phyloP scores from a whole-genome alignment of 2,888 invertebrate species.

The Rutpela maculata region DNA sequence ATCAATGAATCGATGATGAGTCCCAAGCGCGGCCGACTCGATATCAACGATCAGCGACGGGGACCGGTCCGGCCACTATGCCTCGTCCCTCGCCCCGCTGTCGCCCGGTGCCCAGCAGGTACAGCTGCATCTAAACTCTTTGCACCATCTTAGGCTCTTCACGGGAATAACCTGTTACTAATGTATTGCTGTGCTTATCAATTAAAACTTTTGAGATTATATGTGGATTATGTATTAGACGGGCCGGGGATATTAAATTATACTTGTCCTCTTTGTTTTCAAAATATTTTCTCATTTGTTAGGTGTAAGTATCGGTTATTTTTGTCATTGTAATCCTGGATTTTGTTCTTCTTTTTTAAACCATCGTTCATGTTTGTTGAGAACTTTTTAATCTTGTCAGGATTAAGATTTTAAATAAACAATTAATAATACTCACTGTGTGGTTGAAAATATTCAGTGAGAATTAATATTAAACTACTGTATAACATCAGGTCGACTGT shows the following conservation, averaged over 20 bases:
- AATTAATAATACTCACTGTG: constrained; percentile 16
- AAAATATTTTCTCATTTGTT: constrained; percentile 25
- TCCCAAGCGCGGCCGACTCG: constrained; percentile 67
- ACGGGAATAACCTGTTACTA: constrained; percentile 17
- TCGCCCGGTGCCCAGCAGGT: constrained; percentile 56
- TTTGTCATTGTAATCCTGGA: constrained; percentile 32
- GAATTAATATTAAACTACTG: background rate
- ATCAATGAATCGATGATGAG: constrained; percentile 73
- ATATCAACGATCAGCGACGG: constrained; percentile 68
- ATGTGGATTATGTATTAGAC: constrained; percentile 19
- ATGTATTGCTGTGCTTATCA: constrained; percentile 31
- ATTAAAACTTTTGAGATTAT: constrained; percentile 27
- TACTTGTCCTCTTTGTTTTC: constrained; percentile 10
- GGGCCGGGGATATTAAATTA: constrained; percentile 14
- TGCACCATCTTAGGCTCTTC: constrained; percentile 49
- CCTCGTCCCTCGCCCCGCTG: constrained; percentile 54
- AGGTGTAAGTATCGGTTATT: constrained; percentile 9
- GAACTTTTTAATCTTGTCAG: background rate
- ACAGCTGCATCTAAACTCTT: constrained; percentile 65
- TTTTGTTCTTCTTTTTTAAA: background rate
- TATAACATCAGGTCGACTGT: background rate
- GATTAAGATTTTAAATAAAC: constrained; percentile 11
- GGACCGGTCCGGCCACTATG: constrained; percentile 69
- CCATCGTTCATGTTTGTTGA: constrained; percentile 18
- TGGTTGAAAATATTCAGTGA: background rate